A percentile compares a stretch with the other conserved stretches of the same genome.
Conservation (phyloP, 1,140 invertebrate species). For the Camponotus floridanus region DNA sequence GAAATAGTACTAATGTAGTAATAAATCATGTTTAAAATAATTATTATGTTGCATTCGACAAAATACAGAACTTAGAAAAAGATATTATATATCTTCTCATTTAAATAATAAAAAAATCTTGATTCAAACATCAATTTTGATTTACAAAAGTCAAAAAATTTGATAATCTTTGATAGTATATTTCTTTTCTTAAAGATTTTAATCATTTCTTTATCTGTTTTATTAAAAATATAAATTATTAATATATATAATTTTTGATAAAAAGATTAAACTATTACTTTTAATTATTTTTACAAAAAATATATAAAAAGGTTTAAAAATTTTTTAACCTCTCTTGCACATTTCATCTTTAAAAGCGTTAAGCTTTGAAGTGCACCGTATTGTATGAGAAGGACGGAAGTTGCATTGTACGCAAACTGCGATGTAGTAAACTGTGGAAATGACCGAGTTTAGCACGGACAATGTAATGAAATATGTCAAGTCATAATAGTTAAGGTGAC, state of each 20-base stretch:
- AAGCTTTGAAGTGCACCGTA: background rate
- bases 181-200: background rate
- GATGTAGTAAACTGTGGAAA: constrained; percentile 6
- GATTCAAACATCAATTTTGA: background rate
- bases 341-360: background rate
- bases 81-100: background rate
- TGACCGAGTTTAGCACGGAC: constrained; percentile 4
- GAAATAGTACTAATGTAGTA: background rate
- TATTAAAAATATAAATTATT: background rate
- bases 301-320: background rate
- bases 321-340: background rate
- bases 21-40: background rate
- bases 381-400: background rate
- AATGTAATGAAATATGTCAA: constrained; percentile 20
- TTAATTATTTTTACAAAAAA: background rate
- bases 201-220: background rate
- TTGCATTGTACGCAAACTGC: background rate
- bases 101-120: background rate
- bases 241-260: background rate
- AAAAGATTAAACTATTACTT: background rate
- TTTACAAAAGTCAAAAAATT: background rate
- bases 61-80: background rate
- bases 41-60: background rate
- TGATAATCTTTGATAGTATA: background rate
- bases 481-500: background rate